Evolutionary conservation across 2,888 invertebrate species (phyloP).

Genomic region (Galerucella calmariensis): DNA sequence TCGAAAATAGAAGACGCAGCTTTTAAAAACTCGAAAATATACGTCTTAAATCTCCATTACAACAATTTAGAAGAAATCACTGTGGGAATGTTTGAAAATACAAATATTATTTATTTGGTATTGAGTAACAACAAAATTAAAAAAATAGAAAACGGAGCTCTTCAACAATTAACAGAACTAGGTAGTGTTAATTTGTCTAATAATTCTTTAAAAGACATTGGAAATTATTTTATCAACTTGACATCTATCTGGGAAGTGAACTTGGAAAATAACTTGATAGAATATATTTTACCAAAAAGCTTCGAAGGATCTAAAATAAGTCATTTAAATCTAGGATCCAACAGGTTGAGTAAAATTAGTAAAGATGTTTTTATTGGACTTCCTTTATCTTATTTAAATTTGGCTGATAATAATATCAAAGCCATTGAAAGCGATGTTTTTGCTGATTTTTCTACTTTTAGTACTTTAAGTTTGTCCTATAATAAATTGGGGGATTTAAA

Average conservation of each 20-base stretch:
- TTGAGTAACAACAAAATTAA: not conserved
- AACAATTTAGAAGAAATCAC: not conserved
- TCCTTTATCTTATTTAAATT: not conserved
- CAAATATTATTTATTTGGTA: not conserved
- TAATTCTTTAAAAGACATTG: conserved; percentile 1
- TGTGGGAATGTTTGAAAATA: not conserved
- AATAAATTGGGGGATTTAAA: not conserved
- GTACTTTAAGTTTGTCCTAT: not conserved
- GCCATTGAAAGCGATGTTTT: not conserved
- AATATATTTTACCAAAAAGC: not conserved
- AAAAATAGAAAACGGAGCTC: not conserved
- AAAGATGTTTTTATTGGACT: not conserved
- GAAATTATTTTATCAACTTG: not conserved
- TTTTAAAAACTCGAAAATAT: not conserved
- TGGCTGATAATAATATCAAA: not conserved
- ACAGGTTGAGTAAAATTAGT: not conserved
- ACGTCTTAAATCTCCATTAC: not conserved
- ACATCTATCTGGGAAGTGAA: not conserved
- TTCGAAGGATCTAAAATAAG: not conserved
- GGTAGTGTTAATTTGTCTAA: not conserved
- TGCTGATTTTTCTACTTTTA: not conserved
- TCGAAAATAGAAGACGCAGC: conserved; percentile 2
- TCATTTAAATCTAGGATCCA: not conserved
- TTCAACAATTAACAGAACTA: not conserved
- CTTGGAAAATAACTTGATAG: not conserved